Evolutionary conservation across 2,797 vertebrate genomes (phyloP).

Genomic region (Mormyrus proboscirostris): DNA sequence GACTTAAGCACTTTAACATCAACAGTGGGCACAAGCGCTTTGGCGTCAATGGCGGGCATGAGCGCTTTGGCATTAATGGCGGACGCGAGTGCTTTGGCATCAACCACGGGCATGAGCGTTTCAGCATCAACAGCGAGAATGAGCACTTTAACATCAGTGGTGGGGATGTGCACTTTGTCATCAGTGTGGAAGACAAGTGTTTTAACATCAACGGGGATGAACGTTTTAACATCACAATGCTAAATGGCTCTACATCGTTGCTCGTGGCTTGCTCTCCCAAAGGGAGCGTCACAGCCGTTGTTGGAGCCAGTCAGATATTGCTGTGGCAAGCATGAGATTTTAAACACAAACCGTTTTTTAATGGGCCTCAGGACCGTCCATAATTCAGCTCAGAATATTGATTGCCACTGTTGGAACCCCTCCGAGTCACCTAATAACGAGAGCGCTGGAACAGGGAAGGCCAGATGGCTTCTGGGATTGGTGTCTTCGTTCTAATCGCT

Average conservation of each 20-base stretch:
- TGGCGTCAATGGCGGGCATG: neutral
- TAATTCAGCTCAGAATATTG: slow-evolving; percentile 57
- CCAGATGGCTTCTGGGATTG: slow-evolving; percentile 27
- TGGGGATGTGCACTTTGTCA: neutral
- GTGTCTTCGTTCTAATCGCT: slow-evolving; percentile 16
- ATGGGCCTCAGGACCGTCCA: slow-evolving; percentile 32
- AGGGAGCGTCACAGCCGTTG: slow-evolving; percentile 33
- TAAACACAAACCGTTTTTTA: slow-evolving; percentile 51
- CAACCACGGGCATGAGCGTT: neutral
- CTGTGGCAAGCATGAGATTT: slow-evolving; percentile 33
- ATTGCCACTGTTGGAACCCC: slow-evolving; percentile 54
- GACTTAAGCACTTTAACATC: neutral
- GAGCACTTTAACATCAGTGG: neutral
- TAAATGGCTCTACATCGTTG: slow-evolving; percentile 28
- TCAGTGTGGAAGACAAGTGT: neutral
- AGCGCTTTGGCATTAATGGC: neutral
- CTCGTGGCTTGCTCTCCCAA: slow-evolving; percentile 39
- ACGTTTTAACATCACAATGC: slow-evolving; percentile 19
- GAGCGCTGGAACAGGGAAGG: slow-evolving; percentile 24
- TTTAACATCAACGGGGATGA: neutral
- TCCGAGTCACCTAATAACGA: slow-evolving; percentile 44
- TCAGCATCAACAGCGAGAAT: neutral
- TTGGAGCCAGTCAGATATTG: slow-evolving; percentile 34
- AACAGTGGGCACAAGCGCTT: neutral
- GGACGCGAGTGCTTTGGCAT: neutral